These are phyloP conservation scores for Drosophila subobscura DNA, from an alignment of 1,140 invertebrate genomes.

Conservation along the genomic window DNA sequence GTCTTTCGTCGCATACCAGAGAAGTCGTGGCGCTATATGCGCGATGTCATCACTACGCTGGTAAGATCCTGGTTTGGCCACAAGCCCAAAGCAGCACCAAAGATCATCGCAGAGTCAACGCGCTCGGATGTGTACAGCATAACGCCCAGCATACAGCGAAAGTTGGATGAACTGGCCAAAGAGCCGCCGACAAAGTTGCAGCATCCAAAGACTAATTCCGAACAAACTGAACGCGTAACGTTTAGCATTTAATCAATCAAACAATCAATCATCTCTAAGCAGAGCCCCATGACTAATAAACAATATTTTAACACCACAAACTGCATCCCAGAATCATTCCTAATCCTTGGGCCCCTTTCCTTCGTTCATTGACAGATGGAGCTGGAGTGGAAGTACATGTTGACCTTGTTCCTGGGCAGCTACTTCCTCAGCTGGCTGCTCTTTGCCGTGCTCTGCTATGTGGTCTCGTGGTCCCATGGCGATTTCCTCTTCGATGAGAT, in stretches of 20 bases:
- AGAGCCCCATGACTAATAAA: constrained; percentile 45
- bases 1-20: constrained; percentile 84
- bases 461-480: constrained; percentile 84
- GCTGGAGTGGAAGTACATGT: constrained; percentile 86
- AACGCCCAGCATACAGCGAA: constrained; percentile 69
- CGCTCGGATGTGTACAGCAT: constrained; percentile 70
- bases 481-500: constrained; percentile 82
- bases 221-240: constrained; percentile 52
- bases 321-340: constrained; percentile 26
- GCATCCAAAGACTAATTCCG: constrained; percentile 33
- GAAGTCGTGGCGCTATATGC: constrained; percentile 85
- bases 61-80: constrained; percentile 83
- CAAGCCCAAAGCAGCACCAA: constrained; percentile 32
- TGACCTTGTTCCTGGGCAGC: constrained; percentile 84
- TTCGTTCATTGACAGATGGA: constrained; percentile 83
- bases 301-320: constrained; percentile 45
- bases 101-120: constrained; percentile 15
- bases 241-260: constrained; percentile 61
- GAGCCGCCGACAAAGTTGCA: constrained; percentile 37
- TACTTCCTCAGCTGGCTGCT: constrained; percentile 85
- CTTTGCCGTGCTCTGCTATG: constrained; percentile 85
- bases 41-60: constrained; percentile 86
- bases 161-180: constrained; percentile 65
- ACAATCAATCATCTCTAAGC: constrained; percentile 3
- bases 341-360: constrained; percentile 1